Evolutionary conservation across 2,113 vertebrate species (phyloP), one percentile per base, ranked within the genome.

Genomic region (Varanus komodoensis): DNA sequence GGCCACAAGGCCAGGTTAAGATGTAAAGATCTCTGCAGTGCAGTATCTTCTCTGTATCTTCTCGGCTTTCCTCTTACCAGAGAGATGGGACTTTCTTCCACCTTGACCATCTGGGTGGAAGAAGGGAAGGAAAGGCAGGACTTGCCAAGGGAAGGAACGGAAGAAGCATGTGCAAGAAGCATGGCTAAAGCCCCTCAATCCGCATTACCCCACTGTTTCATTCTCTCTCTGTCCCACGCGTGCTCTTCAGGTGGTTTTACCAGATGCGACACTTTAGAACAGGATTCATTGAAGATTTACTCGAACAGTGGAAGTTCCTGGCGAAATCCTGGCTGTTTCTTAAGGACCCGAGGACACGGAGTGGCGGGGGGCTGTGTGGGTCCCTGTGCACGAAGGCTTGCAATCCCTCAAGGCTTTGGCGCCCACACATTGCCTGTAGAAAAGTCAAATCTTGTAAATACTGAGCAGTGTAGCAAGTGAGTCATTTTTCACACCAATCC

Each of bases 331-430:
- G 91, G 52, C 78, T 95, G 9, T 96, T 97, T 95, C 97, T 97
- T 87, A 98, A 91, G 64, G 97, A 83, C 4, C 97, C 97, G 0
- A 80, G 91, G 82, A 97, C 94, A 82, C 97, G 97, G 71, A 97
- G 96, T 0, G 87, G 89, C 27, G 97, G 89, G 2, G 96, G 96
- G 93, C 97, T 97, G 44, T 97, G 96, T 0, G 80, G 92, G 52
- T 96, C 95, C 14, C 23, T 91, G 71, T 50, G 79, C 89, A 91
- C 19, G 34, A 91, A 94, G 89, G 84, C 87, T 29, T 89, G 91
- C 6, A 94, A 69, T 79, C 93, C 92, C 87, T 95, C 91, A 5
- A 67, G 83, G 34, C 84, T 89, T 25, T 91, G 90, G 2, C 86
- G 64, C 67, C 87, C 94, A 92, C 97, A 98, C 97, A 97, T 96